A percentile compares a stretch with the other conserved stretches of the same genome.
These are phyloP conservation scores for Phrynocephalus versicolor DNA, from an alignment of 2,113 vertebrate species.

Conservation along the genomic window DNA sequence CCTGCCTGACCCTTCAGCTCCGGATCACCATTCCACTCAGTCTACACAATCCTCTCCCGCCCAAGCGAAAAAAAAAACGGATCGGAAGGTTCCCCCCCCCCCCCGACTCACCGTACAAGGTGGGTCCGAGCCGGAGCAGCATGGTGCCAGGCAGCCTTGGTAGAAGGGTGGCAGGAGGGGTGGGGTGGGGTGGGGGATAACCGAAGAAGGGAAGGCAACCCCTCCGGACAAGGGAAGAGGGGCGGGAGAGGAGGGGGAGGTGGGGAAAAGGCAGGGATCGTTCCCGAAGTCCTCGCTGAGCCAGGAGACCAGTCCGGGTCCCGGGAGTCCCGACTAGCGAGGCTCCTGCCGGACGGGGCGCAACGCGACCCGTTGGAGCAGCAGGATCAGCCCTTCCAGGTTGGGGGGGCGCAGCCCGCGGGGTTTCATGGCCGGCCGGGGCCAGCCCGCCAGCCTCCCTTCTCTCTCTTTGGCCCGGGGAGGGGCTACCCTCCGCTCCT, in stretches of 20 bases:
- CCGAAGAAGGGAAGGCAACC: neutral
- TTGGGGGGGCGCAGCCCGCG: constrained; percentile 40
- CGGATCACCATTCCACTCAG: no score
- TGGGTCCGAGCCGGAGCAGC: constrained; percentile 64
- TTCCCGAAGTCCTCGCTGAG: neutral
- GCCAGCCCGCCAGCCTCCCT: neutral
- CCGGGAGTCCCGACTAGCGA: neutral
- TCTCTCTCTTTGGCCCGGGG: neutral
- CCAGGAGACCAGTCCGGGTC: neutral
- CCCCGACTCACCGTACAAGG: constrained; percentile 73
- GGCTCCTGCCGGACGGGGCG: neutral
- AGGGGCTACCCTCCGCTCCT: constrained; percentile 36
- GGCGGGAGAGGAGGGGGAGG: constrained; percentile 13
- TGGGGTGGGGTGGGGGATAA: neutral
- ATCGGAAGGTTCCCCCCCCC: constrained; percentile 24
- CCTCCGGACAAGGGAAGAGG: neutral
- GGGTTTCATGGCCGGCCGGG: constrained; percentile 43
- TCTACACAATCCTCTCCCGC: no score
- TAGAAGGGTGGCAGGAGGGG: constrained; percentile 42
- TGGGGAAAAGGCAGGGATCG: constrained; percentile 20
- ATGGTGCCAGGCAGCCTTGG: constrained; percentile 66
- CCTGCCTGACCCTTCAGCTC: no score
- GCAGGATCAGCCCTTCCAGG: neutral
- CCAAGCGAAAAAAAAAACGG: neutral
- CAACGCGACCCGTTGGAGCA: neutral